Evolutionary conservation across 1,140 invertebrate species (phyloP).

Genomic region (Ceratosolen fusciceps): DNA sequence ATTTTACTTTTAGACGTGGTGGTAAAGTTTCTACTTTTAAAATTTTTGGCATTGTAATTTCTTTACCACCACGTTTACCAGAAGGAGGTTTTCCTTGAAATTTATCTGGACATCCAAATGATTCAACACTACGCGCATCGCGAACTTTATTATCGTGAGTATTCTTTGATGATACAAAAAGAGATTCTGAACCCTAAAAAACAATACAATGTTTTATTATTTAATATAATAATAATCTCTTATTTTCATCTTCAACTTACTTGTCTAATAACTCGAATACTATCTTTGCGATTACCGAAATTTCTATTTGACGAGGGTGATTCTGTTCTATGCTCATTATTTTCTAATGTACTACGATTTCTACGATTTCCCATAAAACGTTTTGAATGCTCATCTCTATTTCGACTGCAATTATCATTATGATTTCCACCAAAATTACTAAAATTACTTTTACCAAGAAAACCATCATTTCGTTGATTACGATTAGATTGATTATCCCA

Average conservation of each 20-base stretch:
- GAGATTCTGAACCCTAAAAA: conserved; percentile 72
- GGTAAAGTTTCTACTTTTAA: conserved; percentile 70
- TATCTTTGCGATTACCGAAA: conserved; percentile 63
- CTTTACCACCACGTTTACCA: conserved; percentile 68
- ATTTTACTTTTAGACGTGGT: conserved; percentile 73
- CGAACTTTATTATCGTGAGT: conserved; percentile 65
- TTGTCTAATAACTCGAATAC: conserved; percentile 61
- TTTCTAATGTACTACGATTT: conserved; percentile 62
- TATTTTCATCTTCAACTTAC: conserved; percentile 49
- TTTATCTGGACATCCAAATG: conserved; percentile 66
- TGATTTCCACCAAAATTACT: conserved; percentile 58
- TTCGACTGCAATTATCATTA: conserved; percentile 54
- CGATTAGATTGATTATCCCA: conserved; percentile 65
- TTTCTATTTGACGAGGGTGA: conserved; percentile 61
- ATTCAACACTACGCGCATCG: conserved; percentile 74
- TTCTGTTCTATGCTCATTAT: conserved; percentile 66
- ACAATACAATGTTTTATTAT: background rate
- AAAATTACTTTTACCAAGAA: conserved; percentile 53
- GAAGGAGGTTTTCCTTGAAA: conserved; percentile 73
- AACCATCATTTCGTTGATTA: conserved; percentile 58
- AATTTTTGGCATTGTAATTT: conserved; percentile 65
- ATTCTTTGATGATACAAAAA: conserved; percentile 59
- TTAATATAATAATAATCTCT: background rate
- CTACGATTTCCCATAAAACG: conserved; percentile 62
- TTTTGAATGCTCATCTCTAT: conserved; percentile 65